Evolutionary conservation across 2,113 vertebrate genomes (phyloP).

Genomic region (Anthoscopus minutus): DNA sequence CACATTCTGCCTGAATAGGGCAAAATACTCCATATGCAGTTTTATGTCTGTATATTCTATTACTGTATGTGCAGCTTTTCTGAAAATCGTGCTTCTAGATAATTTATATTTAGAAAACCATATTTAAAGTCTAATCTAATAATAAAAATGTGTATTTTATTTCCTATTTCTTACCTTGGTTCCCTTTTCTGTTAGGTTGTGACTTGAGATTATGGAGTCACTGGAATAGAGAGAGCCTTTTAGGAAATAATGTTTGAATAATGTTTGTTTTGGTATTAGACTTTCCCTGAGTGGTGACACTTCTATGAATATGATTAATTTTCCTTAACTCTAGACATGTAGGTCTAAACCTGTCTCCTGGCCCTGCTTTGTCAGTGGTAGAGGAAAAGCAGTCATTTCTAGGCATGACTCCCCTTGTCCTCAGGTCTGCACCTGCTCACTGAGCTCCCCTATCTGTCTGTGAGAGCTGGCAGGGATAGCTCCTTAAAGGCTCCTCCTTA

Average conservation of each 20-base stretch:
- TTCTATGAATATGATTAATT: accelerated
- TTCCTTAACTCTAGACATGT: not conserved
- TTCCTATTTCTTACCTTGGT: not conserved
- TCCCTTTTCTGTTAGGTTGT: not conserved
- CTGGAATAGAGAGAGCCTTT: not conserved
- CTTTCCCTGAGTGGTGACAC: not conserved
- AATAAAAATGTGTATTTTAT: not conserved
- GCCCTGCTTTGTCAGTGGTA: not conserved
- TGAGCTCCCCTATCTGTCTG: not conserved
- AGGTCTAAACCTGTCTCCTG: not conserved
- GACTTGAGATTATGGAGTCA: not conserved
- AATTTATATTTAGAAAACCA: not conserved
- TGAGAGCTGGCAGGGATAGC: not conserved
- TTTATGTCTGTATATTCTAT: not conserved
- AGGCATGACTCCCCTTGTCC: not conserved
- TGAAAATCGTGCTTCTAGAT: not conserved
- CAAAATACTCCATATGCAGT: not conserved
- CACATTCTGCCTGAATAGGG: not conserved
- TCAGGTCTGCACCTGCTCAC: not conserved
- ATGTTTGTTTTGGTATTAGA: not conserved
- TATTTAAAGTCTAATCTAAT: not conserved
- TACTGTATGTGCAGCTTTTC: not conserved
- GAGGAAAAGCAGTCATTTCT: not conserved
- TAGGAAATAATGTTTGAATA: not conserved
- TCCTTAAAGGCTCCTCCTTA: not conserved